Evolutionary conservation across 2,888 invertebrate species (phyloP).

Genomic region (Hirtodrosophila confusa): DNA sequence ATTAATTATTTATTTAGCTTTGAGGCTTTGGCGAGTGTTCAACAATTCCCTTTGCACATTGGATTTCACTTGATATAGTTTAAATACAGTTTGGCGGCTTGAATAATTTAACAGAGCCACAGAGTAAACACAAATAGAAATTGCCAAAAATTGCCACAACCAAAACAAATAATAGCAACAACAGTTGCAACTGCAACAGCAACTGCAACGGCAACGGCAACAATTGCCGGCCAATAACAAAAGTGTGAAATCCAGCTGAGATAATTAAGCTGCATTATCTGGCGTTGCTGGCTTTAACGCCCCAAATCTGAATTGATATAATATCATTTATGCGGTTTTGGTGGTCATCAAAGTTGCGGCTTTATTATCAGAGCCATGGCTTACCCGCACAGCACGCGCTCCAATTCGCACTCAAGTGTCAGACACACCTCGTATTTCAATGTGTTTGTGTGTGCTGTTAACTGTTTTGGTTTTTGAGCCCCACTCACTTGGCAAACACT

Average conservation of each 20-base stretch:
- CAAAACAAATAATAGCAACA: too few species aligned
- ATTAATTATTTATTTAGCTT: too few species aligned
- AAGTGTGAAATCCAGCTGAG: conserved; percentile 29
- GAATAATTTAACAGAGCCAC: too few species aligned
- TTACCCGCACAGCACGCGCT: conserved; percentile 32
- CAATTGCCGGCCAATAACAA: conserved; percentile 29
- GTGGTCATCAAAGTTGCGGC: conserved; percentile 29
- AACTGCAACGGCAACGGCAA: background rate
- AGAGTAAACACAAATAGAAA: too few species aligned
- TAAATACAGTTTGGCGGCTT: too few species aligned
- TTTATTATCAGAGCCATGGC: conserved; percentile 25
- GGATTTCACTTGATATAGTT: too few species aligned
- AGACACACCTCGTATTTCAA: background rate
- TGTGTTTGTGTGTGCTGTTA: background rate
- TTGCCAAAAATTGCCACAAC: too few species aligned
- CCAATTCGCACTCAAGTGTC: background rate
- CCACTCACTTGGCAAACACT: conserved; percentile 36
- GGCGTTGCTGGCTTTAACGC: background rate
- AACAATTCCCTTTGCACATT: too few species aligned
- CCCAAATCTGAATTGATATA: conserved; percentile 21
- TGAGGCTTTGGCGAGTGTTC: too few species aligned
- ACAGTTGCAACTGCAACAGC: too few species aligned
- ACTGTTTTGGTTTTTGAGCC: conserved; percentile 33
- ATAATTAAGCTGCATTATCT: conserved; percentile 33
- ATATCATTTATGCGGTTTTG: conserved; percentile 32